A percentile compares a stretch with the other conserved stretches of the same genome.
Conservation (phyloP, 2,797 vertebrate species). For the Danio aesculapii region DNA sequence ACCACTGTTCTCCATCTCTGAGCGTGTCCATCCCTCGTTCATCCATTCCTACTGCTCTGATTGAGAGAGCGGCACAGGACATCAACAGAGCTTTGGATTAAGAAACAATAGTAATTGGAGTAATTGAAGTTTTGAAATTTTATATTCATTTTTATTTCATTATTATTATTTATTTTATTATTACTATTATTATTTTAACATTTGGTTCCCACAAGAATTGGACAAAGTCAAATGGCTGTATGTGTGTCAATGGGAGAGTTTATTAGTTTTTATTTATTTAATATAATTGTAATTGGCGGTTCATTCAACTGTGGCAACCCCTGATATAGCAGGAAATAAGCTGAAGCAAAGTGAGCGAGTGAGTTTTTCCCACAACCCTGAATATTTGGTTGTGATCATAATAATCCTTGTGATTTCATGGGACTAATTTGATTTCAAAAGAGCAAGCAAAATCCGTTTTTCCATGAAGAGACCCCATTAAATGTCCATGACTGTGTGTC, state of each 20-base stretch:
- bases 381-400: neutral
- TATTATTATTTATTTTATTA: neutral
- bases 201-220: too few species aligned
- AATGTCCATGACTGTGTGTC: slow-evolving; percentile 10
- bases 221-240: too few species aligned
- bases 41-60: slow-evolving; percentile 85
- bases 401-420: neutral
- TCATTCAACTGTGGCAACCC: too few species aligned
- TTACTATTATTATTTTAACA: neutral
- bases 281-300: too few species aligned
- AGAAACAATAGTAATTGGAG: slow-evolving; percentile 58
- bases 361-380: neutral
- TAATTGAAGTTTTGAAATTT: slow-evolving; percentile 6
- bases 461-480: neutral
- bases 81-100: slow-evolving; percentile 91
- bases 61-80: slow-evolving; percentile 90
- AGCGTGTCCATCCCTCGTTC: slow-evolving; percentile 87
- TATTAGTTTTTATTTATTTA: too few species aligned
- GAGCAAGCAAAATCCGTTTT: neutral
- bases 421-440: neutral
- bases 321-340: too few species aligned
- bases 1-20: slow-evolving; percentile 85
- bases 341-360: too few species aligned
- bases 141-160: neutral
- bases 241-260: too few species aligned